These are phyloP conservation scores for Etheostoma perlongum DNA, from an alignment of 2,797 vertebrate genomes.

Conservation along the genomic window DNA sequence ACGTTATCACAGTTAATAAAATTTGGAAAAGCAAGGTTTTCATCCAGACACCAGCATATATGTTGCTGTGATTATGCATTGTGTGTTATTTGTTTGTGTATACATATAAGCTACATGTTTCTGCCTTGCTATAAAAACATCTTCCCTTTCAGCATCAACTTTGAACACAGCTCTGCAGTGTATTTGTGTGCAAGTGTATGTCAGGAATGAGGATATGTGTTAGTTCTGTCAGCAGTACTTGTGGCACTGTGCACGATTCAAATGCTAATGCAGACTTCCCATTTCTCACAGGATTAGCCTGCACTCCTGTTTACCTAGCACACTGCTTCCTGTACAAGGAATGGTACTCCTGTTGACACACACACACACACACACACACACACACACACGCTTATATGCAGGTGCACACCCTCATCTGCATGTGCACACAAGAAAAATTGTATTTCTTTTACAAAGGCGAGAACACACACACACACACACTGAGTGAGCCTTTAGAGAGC, in stretches of 20 bases:
- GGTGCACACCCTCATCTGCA: slow-evolving; percentile 53
- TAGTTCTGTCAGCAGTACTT: slow-evolving; percentile 46
- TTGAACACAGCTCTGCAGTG: background rate
- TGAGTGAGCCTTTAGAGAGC: slow-evolving; percentile 1
- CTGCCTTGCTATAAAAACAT: background rate
- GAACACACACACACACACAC: slow-evolving; percentile 34
- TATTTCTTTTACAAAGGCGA: slow-evolving; percentile 5
- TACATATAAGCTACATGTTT: background rate
- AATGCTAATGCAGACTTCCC: slow-evolving; percentile 61
- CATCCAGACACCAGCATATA: background rate
- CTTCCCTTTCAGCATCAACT: background rate
- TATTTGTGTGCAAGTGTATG: slow-evolving; percentile 16
- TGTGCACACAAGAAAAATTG: slow-evolving; percentile 40
- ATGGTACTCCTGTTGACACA: background rate
- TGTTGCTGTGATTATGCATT: background rate
- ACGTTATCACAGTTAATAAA: background rate
- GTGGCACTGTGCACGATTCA: slow-evolving; percentile 45
- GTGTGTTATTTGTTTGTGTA: no score
- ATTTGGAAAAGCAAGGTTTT: background rate
- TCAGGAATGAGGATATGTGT: slow-evolving; percentile 26
- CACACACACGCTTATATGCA: slow-evolving; percentile 34
- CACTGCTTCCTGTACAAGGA: slow-evolving; percentile 41
- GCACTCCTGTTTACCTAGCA: slow-evolving; percentile 63
- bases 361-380: background rate
- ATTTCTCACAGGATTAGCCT: slow-evolving; percentile 55